Base-by-base conservation (phyloP, 2,888 invertebrate species). In the Platerodrilus igneus region DNA sequence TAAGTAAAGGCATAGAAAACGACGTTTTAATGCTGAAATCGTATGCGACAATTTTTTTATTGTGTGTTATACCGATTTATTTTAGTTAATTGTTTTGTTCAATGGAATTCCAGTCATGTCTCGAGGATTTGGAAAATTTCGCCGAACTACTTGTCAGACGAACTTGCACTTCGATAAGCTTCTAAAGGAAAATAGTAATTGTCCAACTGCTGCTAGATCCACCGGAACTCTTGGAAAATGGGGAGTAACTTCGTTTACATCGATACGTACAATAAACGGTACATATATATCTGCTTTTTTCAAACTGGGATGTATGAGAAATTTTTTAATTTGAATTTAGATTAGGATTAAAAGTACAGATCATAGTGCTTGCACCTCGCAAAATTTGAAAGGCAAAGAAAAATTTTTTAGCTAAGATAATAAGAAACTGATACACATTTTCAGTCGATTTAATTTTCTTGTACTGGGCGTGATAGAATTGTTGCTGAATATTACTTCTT, bases 221-320 rank as follows among this genome's bases (percentile, higher is more conserved):
- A 86, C 91, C 52, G 92, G 91, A 48, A 89, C 88, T 18, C 85
- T 92, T 52, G 92, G 92, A 54, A 88, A 91, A 75, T 93, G 92
- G 91, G 92, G 92, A 53, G 88, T 89, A 67, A 91, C 91, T 59
- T 90, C 91, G 49, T 92, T 91, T 68, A 92, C 92, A 14, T 91
- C 91, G 3, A 85, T 91, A 47, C 76, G 92, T 58, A 89, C 82
- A 63, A 76, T 81, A 52, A 84, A 83, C 69, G 83, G 83, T 81
- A 31, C 14, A 9, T 38, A 10, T 25, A 20, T 18, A 16, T 20
- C 9, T 16, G 15, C 8, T 13, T 18, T 17, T 35, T 39, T 4
- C 13, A 21, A 28, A 28, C 14, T n/a, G n/a, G n/a, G n/a, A n/a
- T n/a, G n/a, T n/a, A n/a, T n/a, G n/a, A n/a, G n/a, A n/a, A n/a